A percentile compares a stretch with the other conserved stretches of the same genome.
phyloP scores from a whole-genome alignment of 2,113 vertebrate species.

The Xerus inauris region DNA sequence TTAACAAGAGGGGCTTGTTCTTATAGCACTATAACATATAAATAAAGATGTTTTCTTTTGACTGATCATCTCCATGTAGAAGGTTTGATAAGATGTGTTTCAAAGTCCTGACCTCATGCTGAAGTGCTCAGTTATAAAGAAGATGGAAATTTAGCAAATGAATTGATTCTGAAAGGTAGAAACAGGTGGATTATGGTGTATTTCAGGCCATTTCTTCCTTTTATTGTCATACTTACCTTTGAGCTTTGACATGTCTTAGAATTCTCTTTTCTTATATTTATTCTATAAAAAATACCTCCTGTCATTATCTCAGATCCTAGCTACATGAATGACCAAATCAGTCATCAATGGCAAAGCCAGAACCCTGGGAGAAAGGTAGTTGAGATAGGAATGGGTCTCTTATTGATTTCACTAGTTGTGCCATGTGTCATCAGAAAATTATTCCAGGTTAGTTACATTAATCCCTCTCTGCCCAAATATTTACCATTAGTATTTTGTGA shows the following conservation, averaged over 20 bases:
- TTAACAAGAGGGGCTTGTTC: neutral
- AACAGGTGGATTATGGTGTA: neutral
- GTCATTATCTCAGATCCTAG: neutral
- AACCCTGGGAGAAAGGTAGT: neutral
- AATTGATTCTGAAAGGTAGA: constrained; percentile 45
- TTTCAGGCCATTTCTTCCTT: neutral
- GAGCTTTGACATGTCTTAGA: neutral
- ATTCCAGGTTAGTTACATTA: neutral
- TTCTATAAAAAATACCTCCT: neutral
- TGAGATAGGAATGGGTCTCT: neutral
- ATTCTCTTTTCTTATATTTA: constrained; percentile 18
- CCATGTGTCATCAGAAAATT: constrained; percentile 17
- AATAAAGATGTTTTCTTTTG: constrained; percentile 47
- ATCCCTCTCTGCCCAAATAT: neutral
- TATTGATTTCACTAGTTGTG: neutral
- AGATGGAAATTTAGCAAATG: constrained; percentile 21
- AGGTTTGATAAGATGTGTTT: constrained; percentile 18
- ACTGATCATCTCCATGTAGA: neutral
- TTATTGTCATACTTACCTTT: constrained; percentile 45
- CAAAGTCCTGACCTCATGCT: constrained; percentile 19
- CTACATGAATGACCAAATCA: neutral
- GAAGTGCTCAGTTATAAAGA: constrained; percentile 8
- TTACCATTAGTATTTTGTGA: constrained; percentile 57
- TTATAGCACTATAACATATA: neutral
- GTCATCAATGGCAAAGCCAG: neutral